Evolutionary conservation across 2,888 invertebrate genomes (phyloP).

Genomic region (Melanophora roralis): DNA sequence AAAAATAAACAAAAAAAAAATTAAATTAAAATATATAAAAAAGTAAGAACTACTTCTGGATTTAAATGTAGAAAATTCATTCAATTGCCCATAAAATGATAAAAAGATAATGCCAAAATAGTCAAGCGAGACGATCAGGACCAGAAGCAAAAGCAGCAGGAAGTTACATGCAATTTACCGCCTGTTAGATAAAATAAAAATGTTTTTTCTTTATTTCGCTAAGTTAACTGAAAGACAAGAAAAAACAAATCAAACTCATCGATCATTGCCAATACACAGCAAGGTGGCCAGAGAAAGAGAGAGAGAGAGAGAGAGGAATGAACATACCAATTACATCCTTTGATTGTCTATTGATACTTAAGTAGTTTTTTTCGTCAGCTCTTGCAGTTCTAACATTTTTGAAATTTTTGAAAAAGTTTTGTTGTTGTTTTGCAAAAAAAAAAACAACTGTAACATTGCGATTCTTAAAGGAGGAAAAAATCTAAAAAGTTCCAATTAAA

Average conservation of each 20-base stretch:
- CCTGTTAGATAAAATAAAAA: conserved; percentile 45
- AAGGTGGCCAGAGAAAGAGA: no score
- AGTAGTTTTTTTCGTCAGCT: neutral
- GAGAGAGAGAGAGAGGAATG: neutral
- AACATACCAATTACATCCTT: neutral
- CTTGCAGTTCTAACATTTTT: conserved; percentile 12
- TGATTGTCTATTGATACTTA: neutral
- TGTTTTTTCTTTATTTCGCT: conserved; percentile 9
- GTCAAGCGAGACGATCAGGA: conserved; percentile 1
- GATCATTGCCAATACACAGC: conserved; percentile 35
- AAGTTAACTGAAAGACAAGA: neutral
- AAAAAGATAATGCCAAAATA: conserved; percentile 41
- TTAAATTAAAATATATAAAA: neutral
- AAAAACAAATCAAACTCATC: conserved; percentile 28
- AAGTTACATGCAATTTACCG: conserved; percentile 58
- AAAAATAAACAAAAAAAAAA: conserved; percentile 8
- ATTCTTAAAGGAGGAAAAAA: neutral
- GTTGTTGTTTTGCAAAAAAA: no score
- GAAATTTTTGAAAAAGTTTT: conserved; percentile 10
- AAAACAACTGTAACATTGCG: neutral
- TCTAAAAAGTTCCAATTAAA: conserved; percentile 46
- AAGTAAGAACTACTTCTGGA: neutral
- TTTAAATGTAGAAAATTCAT: conserved; percentile 27
- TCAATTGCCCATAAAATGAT: conserved; percentile 43
- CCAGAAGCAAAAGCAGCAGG: conserved; percentile 58